A percentile compares a stretch with the other conserved stretches of the same genome.
Evolutionary conservation across 2,888 invertebrate species (phyloP).

Genomic region (Drosophila pullipes): DNA sequence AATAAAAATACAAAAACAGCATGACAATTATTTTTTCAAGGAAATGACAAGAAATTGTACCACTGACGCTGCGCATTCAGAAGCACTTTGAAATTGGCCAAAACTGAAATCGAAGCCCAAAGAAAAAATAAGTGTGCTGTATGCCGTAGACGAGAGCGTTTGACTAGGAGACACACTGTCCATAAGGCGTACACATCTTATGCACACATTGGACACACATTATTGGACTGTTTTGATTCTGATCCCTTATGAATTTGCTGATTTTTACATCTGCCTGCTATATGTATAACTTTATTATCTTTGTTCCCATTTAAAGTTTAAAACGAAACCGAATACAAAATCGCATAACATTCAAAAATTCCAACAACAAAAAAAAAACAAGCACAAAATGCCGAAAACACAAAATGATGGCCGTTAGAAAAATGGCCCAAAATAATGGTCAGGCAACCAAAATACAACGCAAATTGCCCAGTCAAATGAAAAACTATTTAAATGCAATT

Average conservation of each 20-base stretch:
- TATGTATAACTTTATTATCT: neutral
- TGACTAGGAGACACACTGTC: neutral
- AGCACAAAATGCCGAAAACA: slow-evolving; percentile 53
- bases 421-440: slow-evolving; percentile 28
- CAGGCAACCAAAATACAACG: slow-evolving; percentile 26
- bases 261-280: neutral
- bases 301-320: neutral
- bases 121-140: neutral
- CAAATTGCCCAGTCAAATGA: slow-evolving; percentile 76
- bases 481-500: slow-evolving; percentile 80
- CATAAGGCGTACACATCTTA: neutral
- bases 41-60: neutral
- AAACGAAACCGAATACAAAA: neutral
- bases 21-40: neutral
- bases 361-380: neutral
- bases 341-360: neutral
- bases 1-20: neutral
- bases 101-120: neutral
- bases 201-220: neutral
- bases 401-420: slow-evolving; percentile 51
- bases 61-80: slow-evolving; percentile 1
- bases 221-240: neutral
- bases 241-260: neutral
- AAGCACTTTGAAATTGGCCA: neutral
- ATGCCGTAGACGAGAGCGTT: neutral